Evolutionary conservation across 2,113 vertebrate genomes (phyloP).

Genomic region (Pristiophorus japonicus): DNA sequence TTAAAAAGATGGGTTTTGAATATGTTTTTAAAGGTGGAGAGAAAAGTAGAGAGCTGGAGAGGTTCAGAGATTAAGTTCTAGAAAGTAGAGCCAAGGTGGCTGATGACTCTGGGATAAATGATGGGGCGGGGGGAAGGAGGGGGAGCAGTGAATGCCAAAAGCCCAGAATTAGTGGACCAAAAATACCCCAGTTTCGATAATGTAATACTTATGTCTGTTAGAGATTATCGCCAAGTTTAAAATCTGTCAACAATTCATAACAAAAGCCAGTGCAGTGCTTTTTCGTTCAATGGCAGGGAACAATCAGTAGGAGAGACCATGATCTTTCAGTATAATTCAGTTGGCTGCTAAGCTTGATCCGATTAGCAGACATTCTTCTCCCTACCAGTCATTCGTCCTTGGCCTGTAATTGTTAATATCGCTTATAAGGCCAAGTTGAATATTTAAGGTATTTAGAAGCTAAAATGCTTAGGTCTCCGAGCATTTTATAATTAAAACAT

Average conservation of each 20-base stretch:
- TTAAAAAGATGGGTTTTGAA: neutral
- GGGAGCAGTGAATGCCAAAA: neutral
- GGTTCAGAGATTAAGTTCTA: neutral
- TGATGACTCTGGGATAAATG: neutral
- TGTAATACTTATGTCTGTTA: neutral
- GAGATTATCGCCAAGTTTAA: neutral
- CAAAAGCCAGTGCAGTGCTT: neutral
- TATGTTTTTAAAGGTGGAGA: neutral
- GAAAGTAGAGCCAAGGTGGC: neutral
- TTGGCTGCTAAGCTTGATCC: slow-evolving; percentile 20
- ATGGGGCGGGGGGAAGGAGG: neutral
- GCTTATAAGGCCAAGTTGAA: neutral
- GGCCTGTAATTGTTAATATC: slow-evolving; percentile 36
- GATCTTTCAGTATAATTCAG: slow-evolving; percentile 30
- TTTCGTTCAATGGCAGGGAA: neutral
- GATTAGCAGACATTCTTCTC: neutral
- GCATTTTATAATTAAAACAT: neutral
- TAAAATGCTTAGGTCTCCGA: slow-evolving; percentile 7
- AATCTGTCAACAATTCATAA: neutral
- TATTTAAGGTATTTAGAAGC: slow-evolving; percentile 15
- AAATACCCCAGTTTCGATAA: neutral
- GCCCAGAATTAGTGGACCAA: neutral
- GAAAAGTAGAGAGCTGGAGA: neutral
- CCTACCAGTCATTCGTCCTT: slow-evolving; percentile 29
- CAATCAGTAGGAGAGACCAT: slow-evolving; percentile 24